Conservation (phyloP, 2,888 invertebrate species). For the Stictocephala bisonia region DNA sequence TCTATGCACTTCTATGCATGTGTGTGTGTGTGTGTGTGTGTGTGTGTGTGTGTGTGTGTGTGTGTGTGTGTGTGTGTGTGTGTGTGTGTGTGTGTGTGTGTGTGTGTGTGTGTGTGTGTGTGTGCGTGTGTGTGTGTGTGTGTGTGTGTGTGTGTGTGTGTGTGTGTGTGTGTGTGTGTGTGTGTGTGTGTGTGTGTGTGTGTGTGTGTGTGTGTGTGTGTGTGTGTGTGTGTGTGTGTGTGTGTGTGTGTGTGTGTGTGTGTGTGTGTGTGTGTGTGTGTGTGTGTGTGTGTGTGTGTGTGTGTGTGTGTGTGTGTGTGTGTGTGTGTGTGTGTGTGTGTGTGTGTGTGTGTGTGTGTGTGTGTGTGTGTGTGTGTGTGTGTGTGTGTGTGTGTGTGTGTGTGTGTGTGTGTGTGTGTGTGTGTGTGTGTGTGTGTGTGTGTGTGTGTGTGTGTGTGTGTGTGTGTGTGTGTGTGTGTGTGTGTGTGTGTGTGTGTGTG, state of each 20-base stretch:
- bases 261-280: slow-evolving; percentile 13
- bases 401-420: slow-evolving; percentile 6
- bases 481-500: slow-evolving; percentile 14
- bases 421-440: slow-evolving; percentile 11
- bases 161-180: slow-evolving; percentile 11
- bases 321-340: slow-evolving; percentile 18
- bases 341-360: slow-evolving; percentile 13
- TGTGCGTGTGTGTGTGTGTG: slow-evolving; percentile 7
- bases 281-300: slow-evolving; percentile 14
- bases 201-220: slow-evolving; percentile 12
- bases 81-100: background rate
- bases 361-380: slow-evolving; percentile 2
- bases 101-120: background rate
- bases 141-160: slow-evolving; percentile 13
- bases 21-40: too few species aligned
- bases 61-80: slow-evolving; percentile 3
- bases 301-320: slow-evolving; percentile 21
- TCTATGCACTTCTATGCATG: too few species aligned
- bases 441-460: slow-evolving; percentile 7
- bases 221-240: slow-evolving; percentile 4
- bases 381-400: slow-evolving; percentile 11
- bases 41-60: too few species aligned
- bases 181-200: slow-evolving; percentile 4
- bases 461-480: slow-evolving; percentile 13
- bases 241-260: slow-evolving; percentile 7